These are phyloP conservation scores for Xiphophorus birchmanni DNA, from an alignment of 2,797 vertebrate genomes.

Conservation along the genomic window DNA sequence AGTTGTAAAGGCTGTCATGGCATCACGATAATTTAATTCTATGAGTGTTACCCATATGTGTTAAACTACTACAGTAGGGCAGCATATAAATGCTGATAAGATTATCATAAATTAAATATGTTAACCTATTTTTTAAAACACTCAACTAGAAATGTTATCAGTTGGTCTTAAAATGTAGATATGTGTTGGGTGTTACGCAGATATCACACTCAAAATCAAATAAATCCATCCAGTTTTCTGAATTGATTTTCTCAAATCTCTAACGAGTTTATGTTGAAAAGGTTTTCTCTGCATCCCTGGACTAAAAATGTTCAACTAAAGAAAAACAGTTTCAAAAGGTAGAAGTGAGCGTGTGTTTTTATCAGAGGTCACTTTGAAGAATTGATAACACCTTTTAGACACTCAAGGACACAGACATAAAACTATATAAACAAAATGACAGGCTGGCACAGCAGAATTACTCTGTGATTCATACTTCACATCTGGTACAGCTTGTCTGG, in stretches of 20 bases:
- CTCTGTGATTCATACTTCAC: conserved; percentile 30
- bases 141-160: background rate
- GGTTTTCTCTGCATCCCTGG: conserved; percentile 1
- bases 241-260: conserved; percentile 16
- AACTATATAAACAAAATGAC: conserved; percentile 19
- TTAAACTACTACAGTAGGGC: background rate
- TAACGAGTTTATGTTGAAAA: conserved; percentile 16
- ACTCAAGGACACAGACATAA: conserved; percentile 46
- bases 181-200: background rate
- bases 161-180: background rate
- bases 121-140: background rate
- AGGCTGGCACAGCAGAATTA: conserved; percentile 45
- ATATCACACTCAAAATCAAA: background rate
- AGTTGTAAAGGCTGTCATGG: background rate
- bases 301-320: background rate
- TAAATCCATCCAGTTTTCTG: background rate
- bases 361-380: conserved; percentile 19
- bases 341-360: conserved; percentile 6
- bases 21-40: background rate
- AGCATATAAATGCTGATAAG: background rate
- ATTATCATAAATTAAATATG: background rate
- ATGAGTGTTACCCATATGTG: background rate
- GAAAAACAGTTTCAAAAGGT: conserved; percentile 7
- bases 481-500: conserved; percentile 20
- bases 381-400: conserved; percentile 30